These are phyloP conservation scores for Ptychoptera albimana DNA, from an alignment of 2,888 invertebrate genomes.

Conservation along the genomic window DNA sequence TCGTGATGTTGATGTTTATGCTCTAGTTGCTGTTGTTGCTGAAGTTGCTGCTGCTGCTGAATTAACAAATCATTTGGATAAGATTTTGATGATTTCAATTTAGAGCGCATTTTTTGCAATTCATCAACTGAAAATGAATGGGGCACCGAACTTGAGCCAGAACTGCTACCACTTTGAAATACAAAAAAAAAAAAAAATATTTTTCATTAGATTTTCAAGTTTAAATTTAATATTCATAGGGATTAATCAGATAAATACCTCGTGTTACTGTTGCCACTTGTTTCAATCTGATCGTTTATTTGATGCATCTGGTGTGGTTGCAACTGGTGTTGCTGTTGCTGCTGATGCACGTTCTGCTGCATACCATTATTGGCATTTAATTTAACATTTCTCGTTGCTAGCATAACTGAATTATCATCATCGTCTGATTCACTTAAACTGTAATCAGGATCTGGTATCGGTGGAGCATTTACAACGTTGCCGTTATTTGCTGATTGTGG, in stretches of 20 bases:
- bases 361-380: slow-evolving; percentile 35
- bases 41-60: slow-evolving; percentile 15
- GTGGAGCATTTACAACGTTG: slow-evolving; percentile 35
- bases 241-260: slow-evolving; percentile 41
- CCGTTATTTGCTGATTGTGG: slow-evolving; percentile 16
- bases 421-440: slow-evolving; percentile 76
- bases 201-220: too few relatives aligned
- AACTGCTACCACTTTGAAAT: slow-evolving; percentile 61
- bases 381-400: slow-evolving; percentile 31
- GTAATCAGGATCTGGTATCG: slow-evolving; percentile 87
- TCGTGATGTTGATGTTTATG: slow-evolving; percentile 33
- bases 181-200: too few relatives aligned
- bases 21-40: slow-evolving; percentile 1
- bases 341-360: slow-evolving; percentile 10
- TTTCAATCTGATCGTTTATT: slow-evolving; percentile 32
- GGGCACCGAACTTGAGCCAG: slow-evolving; percentile 60
- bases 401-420: slow-evolving; percentile 38
- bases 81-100: slow-evolving; percentile 72
- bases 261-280: slow-evolving; percentile 60
- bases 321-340: slow-evolving; percentile 23
- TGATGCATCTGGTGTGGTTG: slow-evolving; percentile 22
- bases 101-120: slow-evolving; percentile 71
- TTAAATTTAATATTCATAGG: too few relatives aligned
- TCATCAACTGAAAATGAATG: slow-evolving; percentile 81
- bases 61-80: slow-evolving; percentile 66